phyloP scores from a whole-genome alignment of 2,888 invertebrate species.

The Parnassius apollo region DNA sequence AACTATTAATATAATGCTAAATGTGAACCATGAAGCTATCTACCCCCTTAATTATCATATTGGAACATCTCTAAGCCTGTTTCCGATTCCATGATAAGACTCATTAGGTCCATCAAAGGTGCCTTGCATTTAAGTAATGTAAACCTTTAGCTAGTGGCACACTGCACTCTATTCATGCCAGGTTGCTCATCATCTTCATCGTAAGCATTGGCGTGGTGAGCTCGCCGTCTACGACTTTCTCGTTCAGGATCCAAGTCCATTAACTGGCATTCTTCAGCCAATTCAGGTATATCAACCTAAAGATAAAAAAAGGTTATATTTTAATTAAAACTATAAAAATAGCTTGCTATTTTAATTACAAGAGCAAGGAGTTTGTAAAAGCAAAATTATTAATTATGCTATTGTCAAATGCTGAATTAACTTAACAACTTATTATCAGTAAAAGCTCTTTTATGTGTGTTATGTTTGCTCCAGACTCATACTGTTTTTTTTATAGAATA shows the following conservation, averaged over 20 bases:
- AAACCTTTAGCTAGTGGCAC: constrained; percentile 85
- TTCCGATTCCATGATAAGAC: not conserved
- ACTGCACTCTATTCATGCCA: constrained; percentile 87
- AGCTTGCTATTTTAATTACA: too few species aligned
- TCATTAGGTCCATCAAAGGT: constrained; percentile 28
- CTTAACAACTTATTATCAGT: too few species aligned
- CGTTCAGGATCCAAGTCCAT: constrained; percentile 90
- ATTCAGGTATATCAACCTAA: constrained; percentile 84
- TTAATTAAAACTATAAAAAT: too few species aligned
- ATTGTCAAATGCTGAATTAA: too few species aligned
- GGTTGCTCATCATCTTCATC: constrained; percentile 89
- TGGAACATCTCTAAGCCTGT: constrained; percentile 2
- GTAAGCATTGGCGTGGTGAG: constrained; percentile 82
- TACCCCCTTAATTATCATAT: not conserved
- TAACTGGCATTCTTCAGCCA: constrained; percentile 87
- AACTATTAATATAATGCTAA: not conserved
- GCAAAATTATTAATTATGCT: too few species aligned
- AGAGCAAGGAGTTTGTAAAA: too few species aligned
- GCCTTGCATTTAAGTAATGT: not conserved
- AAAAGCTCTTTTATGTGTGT: too few species aligned
- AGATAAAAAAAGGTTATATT: constrained; percentile 11
- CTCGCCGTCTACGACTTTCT: constrained; percentile 84
- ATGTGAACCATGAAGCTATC: too few species aligned
- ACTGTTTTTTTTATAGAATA: too few species aligned
- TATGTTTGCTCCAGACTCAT: too few species aligned